Evolutionary conservation across 2,797 vertebrate genomes (phyloP).

Genomic region (Acanthiza pusilla): DNA sequence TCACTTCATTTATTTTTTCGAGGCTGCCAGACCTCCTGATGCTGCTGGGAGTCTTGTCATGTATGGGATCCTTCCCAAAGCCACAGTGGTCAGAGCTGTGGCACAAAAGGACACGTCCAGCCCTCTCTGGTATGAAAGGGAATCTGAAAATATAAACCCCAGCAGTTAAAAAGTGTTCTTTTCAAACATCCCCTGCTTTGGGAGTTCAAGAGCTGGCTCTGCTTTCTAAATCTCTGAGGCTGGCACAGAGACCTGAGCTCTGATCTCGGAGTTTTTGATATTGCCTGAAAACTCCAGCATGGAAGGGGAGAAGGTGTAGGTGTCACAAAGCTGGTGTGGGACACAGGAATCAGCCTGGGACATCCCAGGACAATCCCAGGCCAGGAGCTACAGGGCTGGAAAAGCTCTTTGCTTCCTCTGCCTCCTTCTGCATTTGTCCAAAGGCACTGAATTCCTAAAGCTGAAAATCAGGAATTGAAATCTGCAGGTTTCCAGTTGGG

Average conservation of each 20-base stretch:
- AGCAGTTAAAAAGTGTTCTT: background rate
- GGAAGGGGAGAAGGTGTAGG: background rate
- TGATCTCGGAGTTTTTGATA: background rate
- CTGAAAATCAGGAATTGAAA: background rate
- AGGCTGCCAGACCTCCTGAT: background rate
- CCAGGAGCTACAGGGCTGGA: background rate
- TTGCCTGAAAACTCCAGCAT: background rate
- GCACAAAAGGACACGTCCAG: background rate
- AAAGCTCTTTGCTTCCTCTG: background rate
- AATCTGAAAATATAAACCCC: background rate
- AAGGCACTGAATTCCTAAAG: background rate
- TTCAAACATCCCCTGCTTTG: background rate
- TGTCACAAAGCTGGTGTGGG: background rate
- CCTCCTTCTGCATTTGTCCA: background rate
- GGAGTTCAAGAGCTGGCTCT: background rate
- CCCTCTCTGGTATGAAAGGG: accelerated
- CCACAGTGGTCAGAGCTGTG: background rate
- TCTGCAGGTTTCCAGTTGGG: background rate
- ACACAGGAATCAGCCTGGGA: background rate
- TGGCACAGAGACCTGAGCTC: background rate
- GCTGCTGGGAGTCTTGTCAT: background rate
- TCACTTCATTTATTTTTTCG: background rate
- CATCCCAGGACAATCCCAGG: background rate
- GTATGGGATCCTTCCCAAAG: background rate
- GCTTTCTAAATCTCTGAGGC: background rate